Conservation (phyloP, 2,113 vertebrate species). For the Phalacrocorax brasilianus region DNA sequence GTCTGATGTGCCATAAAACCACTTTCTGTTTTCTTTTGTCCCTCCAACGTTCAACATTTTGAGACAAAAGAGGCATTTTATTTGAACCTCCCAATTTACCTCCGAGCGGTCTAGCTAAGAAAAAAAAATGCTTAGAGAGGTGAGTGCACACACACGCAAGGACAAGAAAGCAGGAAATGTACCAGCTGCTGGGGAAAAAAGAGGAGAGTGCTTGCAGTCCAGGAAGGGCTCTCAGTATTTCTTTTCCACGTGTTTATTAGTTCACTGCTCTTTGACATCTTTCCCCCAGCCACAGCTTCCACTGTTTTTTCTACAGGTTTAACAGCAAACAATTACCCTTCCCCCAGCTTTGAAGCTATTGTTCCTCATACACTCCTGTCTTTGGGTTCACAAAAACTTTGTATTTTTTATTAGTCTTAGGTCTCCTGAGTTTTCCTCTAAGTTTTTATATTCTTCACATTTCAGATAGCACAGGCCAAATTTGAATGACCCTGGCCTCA, state of each 20-base stretch:
- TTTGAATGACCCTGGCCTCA: not conserved
- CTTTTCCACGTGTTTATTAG: constrained; percentile 20
- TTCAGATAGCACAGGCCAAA: not conserved
- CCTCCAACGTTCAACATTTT: not conserved
- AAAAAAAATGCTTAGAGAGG: not conserved
- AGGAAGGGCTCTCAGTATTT: not conserved
- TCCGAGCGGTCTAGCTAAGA: not conserved
- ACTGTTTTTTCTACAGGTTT: not conserved
- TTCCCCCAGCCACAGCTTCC: not conserved
- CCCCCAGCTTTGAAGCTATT: not conserved
- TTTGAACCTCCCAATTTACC: constrained; percentile 20
- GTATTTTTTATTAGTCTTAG: constrained; percentile 2
- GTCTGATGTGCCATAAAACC: not conserved
- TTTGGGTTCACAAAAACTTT: not conserved
- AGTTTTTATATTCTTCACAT: not conserved
- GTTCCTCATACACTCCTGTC: not conserved
- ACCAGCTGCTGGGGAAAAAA: not conserved
- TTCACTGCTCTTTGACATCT: constrained; percentile 34
- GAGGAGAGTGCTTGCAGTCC: not conserved
- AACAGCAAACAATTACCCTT: not conserved
- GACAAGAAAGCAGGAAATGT: constrained; percentile 38
- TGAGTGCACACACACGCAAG: not conserved
- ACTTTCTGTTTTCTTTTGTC: not conserved
- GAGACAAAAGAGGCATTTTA: not conserved
- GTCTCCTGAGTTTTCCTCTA: not conserved